Evolutionary conservation across 2,888 invertebrate genomes (phyloP).

Genomic region (Rotaria magnacalcarata): DNA sequence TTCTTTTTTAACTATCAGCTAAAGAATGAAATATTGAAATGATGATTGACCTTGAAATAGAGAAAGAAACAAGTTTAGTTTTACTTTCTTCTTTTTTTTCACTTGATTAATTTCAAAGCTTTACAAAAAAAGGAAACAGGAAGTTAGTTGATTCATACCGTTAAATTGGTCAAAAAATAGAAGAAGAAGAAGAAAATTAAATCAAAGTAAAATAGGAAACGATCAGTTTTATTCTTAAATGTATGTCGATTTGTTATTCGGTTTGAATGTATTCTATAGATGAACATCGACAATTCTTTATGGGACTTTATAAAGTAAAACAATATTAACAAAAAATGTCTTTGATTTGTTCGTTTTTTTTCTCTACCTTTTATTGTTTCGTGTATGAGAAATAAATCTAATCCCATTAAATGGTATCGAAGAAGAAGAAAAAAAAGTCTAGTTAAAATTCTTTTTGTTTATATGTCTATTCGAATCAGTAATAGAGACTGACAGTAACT

Average conservation of each 20-base stretch:
- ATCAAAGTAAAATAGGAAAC: neutral
- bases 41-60: no score
- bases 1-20: no score
- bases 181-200: neutral
- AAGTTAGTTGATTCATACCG: no score
- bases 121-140: no score
- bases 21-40: no score
- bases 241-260: neutral
- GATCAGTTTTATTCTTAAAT: neutral
- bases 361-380: neutral
- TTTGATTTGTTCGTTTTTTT: neutral
- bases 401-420: neutral
- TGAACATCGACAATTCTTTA: neutral
- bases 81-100: no score
- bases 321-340: neutral
- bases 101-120: no score
- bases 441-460: no score
- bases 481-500: no score
- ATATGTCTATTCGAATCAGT: no score
- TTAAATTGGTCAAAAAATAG: neutral
- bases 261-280: neutral
- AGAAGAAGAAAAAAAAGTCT: no score
- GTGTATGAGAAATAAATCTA: neutral
- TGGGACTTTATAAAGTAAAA: neutral
- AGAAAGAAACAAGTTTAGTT: no score